phyloP scores from a whole-genome alignment of 1,140 invertebrate genomes.

The Halyomorpha halys region DNA sequence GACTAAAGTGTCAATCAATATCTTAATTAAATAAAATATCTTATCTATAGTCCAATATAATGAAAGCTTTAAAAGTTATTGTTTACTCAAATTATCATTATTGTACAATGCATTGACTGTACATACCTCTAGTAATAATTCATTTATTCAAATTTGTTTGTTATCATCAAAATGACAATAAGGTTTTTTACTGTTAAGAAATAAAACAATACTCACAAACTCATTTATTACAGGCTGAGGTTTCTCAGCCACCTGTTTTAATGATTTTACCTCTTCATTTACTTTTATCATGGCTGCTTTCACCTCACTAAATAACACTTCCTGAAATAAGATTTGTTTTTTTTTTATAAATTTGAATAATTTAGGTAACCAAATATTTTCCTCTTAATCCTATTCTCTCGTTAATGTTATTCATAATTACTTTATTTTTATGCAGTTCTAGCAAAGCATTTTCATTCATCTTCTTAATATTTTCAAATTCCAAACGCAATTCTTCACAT shows the following conservation, averaged over 20 bases:
- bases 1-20: too few relatives aligned
- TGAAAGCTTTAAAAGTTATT: too few relatives aligned
- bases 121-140: too few relatives aligned
- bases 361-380: too few relatives aligned
- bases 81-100: too few relatives aligned
- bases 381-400: not conserved
- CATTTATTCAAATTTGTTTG: too few relatives aligned
- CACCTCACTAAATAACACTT: constrained; percentile 20
- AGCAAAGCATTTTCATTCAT: constrained; percentile 16
- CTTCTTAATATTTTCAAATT: constrained; percentile 21
- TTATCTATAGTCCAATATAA: too few relatives aligned
- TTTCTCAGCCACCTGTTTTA: not conserved
- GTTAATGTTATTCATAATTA: not conserved
- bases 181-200: not conserved
- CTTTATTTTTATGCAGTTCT: constrained; percentile 20
- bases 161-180: too few relatives aligned
- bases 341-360: too few relatives aligned
- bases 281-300: constrained; percentile 17
- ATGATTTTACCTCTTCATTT: constrained; percentile 13
- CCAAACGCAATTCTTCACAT: constrained; percentile 17
- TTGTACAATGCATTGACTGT: too few relatives aligned
- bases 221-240: not conserved
- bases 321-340: constrained; percentile 15
- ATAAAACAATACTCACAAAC: not conserved
- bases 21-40: too few relatives aligned